These are phyloP conservation scores for Lasioglossum lativentre DNA, from an alignment of 2,888 invertebrate genomes.

Conservation along the genomic window DNA sequence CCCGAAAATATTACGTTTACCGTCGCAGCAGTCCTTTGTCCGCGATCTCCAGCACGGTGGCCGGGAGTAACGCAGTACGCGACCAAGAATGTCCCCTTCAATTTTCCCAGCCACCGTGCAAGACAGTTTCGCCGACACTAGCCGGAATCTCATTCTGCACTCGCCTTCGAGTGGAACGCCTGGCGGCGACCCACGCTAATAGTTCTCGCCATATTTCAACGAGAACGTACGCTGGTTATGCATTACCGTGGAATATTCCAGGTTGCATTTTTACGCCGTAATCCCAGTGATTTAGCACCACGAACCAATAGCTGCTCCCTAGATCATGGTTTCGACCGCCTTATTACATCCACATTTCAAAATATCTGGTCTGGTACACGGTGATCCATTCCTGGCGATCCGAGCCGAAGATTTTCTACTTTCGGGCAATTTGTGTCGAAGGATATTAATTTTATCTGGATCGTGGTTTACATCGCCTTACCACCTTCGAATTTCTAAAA, in stretches of 20 bases:
- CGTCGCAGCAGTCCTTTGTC: not conserved
- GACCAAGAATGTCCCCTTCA: not conserved
- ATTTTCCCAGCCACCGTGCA: not conserved
- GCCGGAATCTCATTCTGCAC: constrained; percentile 14
- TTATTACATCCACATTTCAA: not conserved
- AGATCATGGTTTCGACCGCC: not conserved
- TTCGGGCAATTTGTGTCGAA: not conserved
- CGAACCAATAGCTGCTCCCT: not conserved
- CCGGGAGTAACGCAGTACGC: not conserved
- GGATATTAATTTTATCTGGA: not conserved
- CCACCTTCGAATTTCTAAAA: not conserved
- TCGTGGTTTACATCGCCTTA: not conserved
- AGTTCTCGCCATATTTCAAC: constrained; percentile 32
- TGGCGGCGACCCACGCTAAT: constrained; percentile 27
- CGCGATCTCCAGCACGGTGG: constrained; percentile 3
- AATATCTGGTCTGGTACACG: not conserved
- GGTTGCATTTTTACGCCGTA: constrained; percentile 41
- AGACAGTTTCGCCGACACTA: not conserved
- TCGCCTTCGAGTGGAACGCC: not conserved
- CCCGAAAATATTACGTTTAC: constrained; percentile 18
- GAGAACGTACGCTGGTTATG: constrained; percentile 26
- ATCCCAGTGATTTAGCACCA: constrained; percentile 22
- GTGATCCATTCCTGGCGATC: not conserved
- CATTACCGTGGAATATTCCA: constrained; percentile 39
- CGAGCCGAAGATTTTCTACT: not conserved